These are phyloP conservation scores for Oenanthe oenanthe DNA, from an alignment of 2,113 vertebrate genomes.

Conservation along the genomic window DNA sequence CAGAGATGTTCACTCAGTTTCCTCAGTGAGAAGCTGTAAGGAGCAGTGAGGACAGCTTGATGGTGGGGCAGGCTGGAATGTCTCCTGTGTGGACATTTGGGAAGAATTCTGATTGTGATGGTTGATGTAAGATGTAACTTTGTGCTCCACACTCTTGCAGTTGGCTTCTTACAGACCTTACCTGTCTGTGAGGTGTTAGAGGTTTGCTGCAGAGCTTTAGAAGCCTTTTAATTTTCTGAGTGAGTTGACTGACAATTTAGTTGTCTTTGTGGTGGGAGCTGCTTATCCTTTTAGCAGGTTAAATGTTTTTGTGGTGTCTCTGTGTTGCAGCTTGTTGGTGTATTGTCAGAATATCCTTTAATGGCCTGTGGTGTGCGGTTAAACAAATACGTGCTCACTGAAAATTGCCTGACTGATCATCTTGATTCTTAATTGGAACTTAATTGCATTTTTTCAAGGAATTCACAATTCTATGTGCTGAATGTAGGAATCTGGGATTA, in stretches of 20 bases:
- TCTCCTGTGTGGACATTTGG: background rate
- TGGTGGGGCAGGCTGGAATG: background rate
- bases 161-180: background rate
- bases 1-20: fast-evolving
- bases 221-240: background rate
- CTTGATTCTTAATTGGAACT: background rate
- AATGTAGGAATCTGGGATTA: background rate
- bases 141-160: background rate
- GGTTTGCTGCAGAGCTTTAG: background rate
- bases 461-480: background rate
- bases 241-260: background rate
- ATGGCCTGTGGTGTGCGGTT: background rate
- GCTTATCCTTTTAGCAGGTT: background rate
- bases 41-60: background rate
- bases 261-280: background rate
- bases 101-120: background rate
- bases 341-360: background rate
- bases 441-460: background rate
- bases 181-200: background rate
- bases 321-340: background rate
- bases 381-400: background rate
- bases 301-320: background rate
- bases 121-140: background rate
- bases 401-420: background rate
- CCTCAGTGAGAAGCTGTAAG: background rate